Conservation (phyloP, 2,888 invertebrate genomes). For the Falcaria lacertinaria region DNA sequence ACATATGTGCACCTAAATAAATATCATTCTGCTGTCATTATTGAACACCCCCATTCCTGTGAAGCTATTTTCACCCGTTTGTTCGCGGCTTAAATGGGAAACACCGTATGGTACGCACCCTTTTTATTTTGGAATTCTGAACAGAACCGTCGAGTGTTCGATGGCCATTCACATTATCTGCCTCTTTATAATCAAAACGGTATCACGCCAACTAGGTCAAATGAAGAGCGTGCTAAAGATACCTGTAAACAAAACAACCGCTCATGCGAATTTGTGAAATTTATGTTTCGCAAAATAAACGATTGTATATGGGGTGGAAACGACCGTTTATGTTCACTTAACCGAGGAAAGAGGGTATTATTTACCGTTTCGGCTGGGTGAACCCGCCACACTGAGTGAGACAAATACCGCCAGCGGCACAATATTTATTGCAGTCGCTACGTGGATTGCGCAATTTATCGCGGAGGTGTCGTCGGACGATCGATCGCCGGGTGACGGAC, state of each 20-base stretch:
- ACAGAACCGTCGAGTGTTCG: slow-evolving; percentile 8
- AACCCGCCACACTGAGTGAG: slow-evolving; percentile 77
- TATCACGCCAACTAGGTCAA: slow-evolving; percentile 16
- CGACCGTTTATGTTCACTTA: slow-evolving; percentile 80
- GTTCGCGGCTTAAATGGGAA: slow-evolving; percentile 50
- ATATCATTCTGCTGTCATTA: slow-evolving; percentile 73
- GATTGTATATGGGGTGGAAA: slow-evolving; percentile 79
- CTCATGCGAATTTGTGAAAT: slow-evolving; percentile 70
- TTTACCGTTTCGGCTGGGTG: slow-evolving; percentile 78
- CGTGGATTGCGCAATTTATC: slow-evolving; percentile 79
- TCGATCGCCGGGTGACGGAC: slow-evolving; percentile 73
- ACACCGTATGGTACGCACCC: slow-evolving; percentile 33
- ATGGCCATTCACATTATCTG: slow-evolving; percentile 12
- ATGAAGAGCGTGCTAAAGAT: slow-evolving; percentile 36
- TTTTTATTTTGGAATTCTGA: slow-evolving; percentile 10
- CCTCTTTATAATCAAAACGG: slow-evolving; percentile 10
- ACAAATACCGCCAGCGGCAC: slow-evolving; percentile 71
- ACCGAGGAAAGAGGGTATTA: slow-evolving; percentile 79
- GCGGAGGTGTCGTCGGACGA: slow-evolving; percentile 73
- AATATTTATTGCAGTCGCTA: slow-evolving; percentile 77
- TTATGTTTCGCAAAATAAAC: slow-evolving; percentile 78
- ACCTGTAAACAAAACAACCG: slow-evolving; percentile 47
- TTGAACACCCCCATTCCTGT: slow-evolving; percentile 59
- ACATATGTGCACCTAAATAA: slow-evolving; percentile 79
- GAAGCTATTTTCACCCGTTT: slow-evolving; percentile 67